Evolutionary conservation across 2,113 vertebrate genomes (phyloP).

Genomic region (Neogobius melanostomus): DNA sequence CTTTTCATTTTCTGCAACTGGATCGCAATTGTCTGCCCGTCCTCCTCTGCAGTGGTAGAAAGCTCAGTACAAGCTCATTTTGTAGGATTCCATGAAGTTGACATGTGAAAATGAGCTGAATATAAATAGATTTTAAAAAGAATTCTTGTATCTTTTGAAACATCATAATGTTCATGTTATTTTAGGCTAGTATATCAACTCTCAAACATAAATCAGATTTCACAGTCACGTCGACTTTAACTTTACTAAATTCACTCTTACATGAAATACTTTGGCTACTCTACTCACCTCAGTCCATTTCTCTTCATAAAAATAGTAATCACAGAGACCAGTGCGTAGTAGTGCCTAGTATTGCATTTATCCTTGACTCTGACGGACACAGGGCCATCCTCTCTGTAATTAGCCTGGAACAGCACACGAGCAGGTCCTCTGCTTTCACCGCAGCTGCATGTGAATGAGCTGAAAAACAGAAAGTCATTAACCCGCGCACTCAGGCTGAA

Average conservation of each 20-base stretch:
- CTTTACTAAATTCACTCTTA: too few relatives aligned
- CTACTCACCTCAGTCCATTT: background rate
- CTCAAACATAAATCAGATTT: too few relatives aligned
- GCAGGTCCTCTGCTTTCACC: constrained; percentile 4
- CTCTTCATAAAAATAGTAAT: too few relatives aligned
- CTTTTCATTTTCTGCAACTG: constrained; percentile 17
- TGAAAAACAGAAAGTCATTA: background rate
- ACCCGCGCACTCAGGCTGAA: background rate
- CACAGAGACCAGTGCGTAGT: too few relatives aligned
- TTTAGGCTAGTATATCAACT: too few relatives aligned
- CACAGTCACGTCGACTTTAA: too few relatives aligned
- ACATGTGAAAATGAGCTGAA: too few relatives aligned
- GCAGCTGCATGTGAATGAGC: constrained; percentile 23
- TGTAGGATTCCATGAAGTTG: too few relatives aligned
- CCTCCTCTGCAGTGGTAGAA: background rate
- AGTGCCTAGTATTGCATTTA: background rate
- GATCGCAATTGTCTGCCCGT: constrained; percentile 1
- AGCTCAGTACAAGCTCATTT: constrained; percentile 16
- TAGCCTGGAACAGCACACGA: constrained; percentile 2
- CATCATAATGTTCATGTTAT: too few relatives aligned
- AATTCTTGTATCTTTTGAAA: too few relatives aligned
- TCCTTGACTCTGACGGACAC: background rate
- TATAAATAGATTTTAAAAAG: too few relatives aligned
- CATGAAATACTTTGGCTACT: too few relatives aligned
- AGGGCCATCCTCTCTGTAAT: background rate